These are phyloP conservation scores for Turritopsis rubra DNA, from an alignment of 30 jellyfish, hydroid and myxozoan genomes.

Conservation along the genomic window DNA sequence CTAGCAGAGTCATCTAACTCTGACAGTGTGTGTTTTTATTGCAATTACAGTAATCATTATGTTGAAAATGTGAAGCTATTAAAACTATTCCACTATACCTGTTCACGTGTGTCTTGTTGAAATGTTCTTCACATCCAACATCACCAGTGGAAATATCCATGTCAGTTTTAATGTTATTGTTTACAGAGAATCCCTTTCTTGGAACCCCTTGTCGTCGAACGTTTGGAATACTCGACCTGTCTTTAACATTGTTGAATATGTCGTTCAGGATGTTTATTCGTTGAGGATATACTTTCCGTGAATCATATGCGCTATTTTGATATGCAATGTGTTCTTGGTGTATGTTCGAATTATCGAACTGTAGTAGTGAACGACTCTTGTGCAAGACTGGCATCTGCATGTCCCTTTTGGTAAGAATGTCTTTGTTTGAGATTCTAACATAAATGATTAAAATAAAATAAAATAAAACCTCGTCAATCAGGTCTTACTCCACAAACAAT, in stretches of 20 bases:
- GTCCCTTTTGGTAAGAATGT: neutral
- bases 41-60: too few relatives aligned
- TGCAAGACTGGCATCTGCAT: slow-evolving; percentile 25
- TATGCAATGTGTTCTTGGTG: slow-evolving; percentile 3
- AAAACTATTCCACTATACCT: too few relatives aligned
- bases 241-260: slow-evolving; percentile 23
- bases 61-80: too few relatives aligned
- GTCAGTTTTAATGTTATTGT: neutral
- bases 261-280: slow-evolving; percentile 31
- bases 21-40: too few relatives aligned
- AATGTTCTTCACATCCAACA: slow-evolving; percentile 36
- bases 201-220: neutral
- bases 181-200: neutral
- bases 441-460: too few relatives aligned
- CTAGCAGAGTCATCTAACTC: too few relatives aligned
- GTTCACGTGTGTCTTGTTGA: slow-evolving; percentile 48
- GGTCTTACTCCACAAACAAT: too few relatives aligned
- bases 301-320: slow-evolving; percentile 26
- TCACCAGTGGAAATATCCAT: slow-evolving; percentile 21
- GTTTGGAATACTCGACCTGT: neutral
- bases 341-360: slow-evolving; percentile 32
- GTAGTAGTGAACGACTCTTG: slow-evolving; percentile 45
- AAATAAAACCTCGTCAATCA: too few relatives aligned
- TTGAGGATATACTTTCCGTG: slow-evolving; percentile 8
- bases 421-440: neutral